Base-by-base conservation (phyloP, 2,797 vertebrate species). In the Gymnoscopelus microlampas region DNA sequence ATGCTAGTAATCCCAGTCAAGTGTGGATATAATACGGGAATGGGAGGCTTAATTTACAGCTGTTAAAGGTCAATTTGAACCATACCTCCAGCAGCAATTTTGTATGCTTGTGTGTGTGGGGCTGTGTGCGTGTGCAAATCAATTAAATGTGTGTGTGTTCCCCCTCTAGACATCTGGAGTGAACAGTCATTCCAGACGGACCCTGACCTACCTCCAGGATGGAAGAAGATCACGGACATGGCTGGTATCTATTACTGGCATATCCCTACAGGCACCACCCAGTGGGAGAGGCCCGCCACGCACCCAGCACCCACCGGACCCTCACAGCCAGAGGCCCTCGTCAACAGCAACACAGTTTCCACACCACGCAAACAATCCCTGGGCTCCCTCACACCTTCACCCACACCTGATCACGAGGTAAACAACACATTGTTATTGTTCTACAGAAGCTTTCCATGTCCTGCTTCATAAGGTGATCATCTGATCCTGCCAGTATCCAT, bases 181-280 rank as follows among this genome's bases (percentile, higher is more conserved):
- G 97, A 98, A 77, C 97, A 96, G 65, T 95, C 95, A 0, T 98
- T 97, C 92, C 97, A 97, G 85, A 97, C 97, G 0, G 97, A 99
- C 85, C 96, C 96, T 0, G 97, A 98, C 82, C 91, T 99, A 64
- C 98, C 98, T 9, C 97, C 98, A 56, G 98, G 98, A 91, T 99
- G 98, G 98, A 99, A 98, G 84, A 98, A 96, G 90, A 94, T 99
- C 92, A 97, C 80, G 44, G 98, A 99, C 77, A 89, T 97, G 81
- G 96, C 96, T 8, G 97, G 97, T 54, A 94, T 96, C 91, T 99
- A 99, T 88, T 99, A 99, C 71, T 99, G 98, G 98, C 97, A 99
- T 89, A 97, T 99, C 91, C 98, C 98, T 51, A 99, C 97, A 2
- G 98, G 98, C 81, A 95, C 97, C 61, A 99, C 98, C 47, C 98